Evolutionary conservation across 1,140 invertebrate genomes (phyloP), one percentile per base, ranked within the genome.

Genomic region (Campoletis sonorensis): DNA sequence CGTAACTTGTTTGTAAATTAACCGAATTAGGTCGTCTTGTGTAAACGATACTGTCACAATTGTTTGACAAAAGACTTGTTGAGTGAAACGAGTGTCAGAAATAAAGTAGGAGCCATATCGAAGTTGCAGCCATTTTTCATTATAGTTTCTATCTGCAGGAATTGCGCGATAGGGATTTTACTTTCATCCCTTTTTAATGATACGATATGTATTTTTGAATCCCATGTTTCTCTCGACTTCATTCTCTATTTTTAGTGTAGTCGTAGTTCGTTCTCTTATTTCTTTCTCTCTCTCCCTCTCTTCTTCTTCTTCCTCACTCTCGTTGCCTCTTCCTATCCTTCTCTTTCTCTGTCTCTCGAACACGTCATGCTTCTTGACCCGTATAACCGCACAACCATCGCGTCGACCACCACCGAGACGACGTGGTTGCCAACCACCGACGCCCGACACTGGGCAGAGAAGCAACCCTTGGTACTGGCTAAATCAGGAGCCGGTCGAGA

Each of bases 181-280:
- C 1, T 64, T 64, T 64, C 61, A 64, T 64, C 4, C 23, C 61
- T 16, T 15, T 27, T 27, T 23, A 23, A 64, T 64, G n/a, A 23
- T 64, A 64, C 26, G n/a, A n/a, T n/a, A 27, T 13, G 61, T 64
- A 64, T 79, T 58, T 84, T 79, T 67, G 45, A 82, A 67, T 58
- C 79, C 64, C 80, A 75, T 73, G 72, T 79, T 81, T 72, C 75
- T 83, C 80, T 78, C 49, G 67, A 54, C 51, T 21, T 18, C 5
- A 11, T 18, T 18, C 51, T 54, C 16, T 54, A 54, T 54, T 54
- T 54, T 54, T 54, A 21, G 51, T 18, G 51, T n/a, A n/a, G 51
- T 54, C 18, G 1, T 54, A 18, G 18, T 54, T 5, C 51, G 5
- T 18, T 54, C 51, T 84, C 51, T 18, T 54, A 16, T 54, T 1